phyloP scores from a whole-genome alignment of 1,140 invertebrate species.

The Leptinotarsa lineolata region DNA sequence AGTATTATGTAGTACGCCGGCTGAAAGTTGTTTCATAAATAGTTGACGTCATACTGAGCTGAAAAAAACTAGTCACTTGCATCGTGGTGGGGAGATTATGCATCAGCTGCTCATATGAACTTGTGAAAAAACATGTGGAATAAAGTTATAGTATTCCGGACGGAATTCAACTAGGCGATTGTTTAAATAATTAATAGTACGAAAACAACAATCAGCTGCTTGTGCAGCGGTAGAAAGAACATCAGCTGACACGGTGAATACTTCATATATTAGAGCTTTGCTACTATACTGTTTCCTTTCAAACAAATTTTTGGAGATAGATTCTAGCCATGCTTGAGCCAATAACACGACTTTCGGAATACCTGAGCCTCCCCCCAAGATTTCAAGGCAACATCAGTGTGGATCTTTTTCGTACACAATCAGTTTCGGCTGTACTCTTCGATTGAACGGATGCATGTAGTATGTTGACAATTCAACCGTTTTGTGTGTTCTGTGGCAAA shows the following conservation, averaged over 20 bases:
- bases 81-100: too few species aligned
- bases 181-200: too few species aligned
- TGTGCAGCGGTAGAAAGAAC: too few species aligned
- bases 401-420: neutral
- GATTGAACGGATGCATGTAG: constrained; percentile 3
- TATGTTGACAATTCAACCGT: constrained; percentile 3
- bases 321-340: constrained; percentile 6
- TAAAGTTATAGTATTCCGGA: too few species aligned
- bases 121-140: too few species aligned
- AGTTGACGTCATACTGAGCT: too few species aligned
- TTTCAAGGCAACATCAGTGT: constrained; percentile 9
- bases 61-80: too few species aligned
- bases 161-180: neutral
- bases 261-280: neutral
- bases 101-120: too few species aligned
- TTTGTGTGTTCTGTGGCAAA: constrained; percentile 20
- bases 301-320: neutral
- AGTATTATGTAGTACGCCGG: too few species aligned
- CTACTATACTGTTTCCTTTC: constrained; percentile 2
- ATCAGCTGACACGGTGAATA: too few species aligned
- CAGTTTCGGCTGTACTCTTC: constrained; percentile 6
- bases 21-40: too few species aligned
- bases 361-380: neutral
- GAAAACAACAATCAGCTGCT: too few species aligned
- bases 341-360: neutral